Base-by-base conservation (phyloP, 2,797 vertebrate genomes). In the Trematomus bernacchii region DNA sequence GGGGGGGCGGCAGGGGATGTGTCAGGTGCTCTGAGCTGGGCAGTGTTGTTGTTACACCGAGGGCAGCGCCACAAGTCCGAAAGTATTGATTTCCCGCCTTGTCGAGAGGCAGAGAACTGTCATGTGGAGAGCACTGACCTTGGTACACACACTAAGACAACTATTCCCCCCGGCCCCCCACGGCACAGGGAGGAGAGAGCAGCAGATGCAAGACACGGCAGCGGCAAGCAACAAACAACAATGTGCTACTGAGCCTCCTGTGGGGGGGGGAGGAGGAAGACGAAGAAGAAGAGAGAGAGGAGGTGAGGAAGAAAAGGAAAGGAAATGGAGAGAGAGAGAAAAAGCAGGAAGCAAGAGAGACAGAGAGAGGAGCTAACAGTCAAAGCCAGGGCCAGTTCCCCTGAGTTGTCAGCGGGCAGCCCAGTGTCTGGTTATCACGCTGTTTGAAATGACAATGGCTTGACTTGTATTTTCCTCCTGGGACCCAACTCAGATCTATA, bases 71-170 rank as follows among this genome's bases (percentile, higher is more conserved):
- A 97, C 97, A 97, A 93, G 97, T 98, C 97, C 97, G 93, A 96
- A 97, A 97, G 96, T 98, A 99, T 98, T 97, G 97, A 99, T 99
- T 99, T 94, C 96, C 96, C 96, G 95, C 94, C 97, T 98, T 97
- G 97, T 97, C 96, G 95, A 93, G 95, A 98, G 96, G 96, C 97
- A 97, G 96, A 96, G 91, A 98, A 97, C 96, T 97, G 97, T 98
- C 97, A 98, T 96, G 96, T 95, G 90, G 96, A 96, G 96, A 96
- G 94, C 95, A 93, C 96, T 96, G 97, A 97, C 98, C 97, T 98
- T 96, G 96, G 96, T 96, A 87, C 91, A 79, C 86, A 84, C 88
- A 74, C 89, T 75, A 87, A 95, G 93, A 94, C 93, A 93, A 93
- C 91, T 89, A 93, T 92, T 93, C 93, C 93, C 94, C 85, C 54